Evolutionary conservation across 2,888 invertebrate species (phyloP), one percentile per base, ranked within the genome.

Genomic region (Sinohyriopsis cumingii): DNA sequence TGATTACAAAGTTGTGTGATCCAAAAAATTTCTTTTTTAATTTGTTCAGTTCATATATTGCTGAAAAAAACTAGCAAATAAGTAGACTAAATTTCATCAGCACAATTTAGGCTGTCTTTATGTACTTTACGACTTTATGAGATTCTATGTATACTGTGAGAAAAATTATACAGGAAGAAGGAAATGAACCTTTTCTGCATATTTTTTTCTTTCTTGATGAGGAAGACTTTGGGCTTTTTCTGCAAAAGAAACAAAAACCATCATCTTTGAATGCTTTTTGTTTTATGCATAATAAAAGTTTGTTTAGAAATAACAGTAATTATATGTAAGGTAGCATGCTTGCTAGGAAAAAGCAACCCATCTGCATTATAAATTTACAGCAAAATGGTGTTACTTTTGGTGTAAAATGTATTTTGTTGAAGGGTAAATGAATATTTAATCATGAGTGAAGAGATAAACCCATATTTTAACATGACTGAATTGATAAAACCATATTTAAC

Each of bases 171-270:
- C 25, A 28, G n/a, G n/a, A 57, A 68, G 59, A 60, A 24, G 59
- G 59, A 24, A 54, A 33, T 5, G 22, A 63, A 22, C 54, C 33
- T 94, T 92, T 88, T 94, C 94, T 7, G 94, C 94, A 86, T 93
- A 94, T 65, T 92, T 92, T 86, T 93, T 93, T 75, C 94, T 91
- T 84, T 94, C 92, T 73, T 92, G 93, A n/a, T 91, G 90, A 22
- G 93, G 92, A 82, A 94, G 86, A 19, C 91, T 91, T 69, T 92
- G 91, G 19, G 94, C 93, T 86, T 93, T 93, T 77, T 89, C 90
- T 90, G 81, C 57, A 82, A 79, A 65, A 71, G 55, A 72, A 59
- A 62, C 56, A 71, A 56, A 45, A 45, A 45, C 45, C 45, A 45
- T 15, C 45, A 12, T 45, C 45, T 65, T 18, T 60, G 22, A 3